phyloP scores from a whole-genome alignment of 2,888 invertebrate genomes.

The Drosophila subsilvestris region DNA sequence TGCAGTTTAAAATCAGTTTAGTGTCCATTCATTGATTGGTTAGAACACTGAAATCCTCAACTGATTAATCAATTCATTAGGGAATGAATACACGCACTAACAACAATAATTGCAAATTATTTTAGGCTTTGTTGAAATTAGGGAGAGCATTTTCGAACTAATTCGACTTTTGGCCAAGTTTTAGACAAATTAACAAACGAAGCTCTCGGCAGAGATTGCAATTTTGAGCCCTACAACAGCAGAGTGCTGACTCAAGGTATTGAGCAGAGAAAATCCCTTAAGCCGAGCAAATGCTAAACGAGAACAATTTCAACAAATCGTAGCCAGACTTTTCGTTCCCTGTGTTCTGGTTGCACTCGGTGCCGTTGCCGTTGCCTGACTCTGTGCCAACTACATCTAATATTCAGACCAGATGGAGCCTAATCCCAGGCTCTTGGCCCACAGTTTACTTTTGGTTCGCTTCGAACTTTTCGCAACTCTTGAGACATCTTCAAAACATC shows the following conservation, averaged over 20 bases:
- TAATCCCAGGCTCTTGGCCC: constrained; percentile 17
- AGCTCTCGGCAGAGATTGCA: constrained; percentile 9
- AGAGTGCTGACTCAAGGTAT: constrained; percentile 16
- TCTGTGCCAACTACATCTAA: constrained; percentile 20
- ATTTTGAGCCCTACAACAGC: constrained; percentile 25
- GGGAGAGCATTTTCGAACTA: not conserved
- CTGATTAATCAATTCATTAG: not conserved
- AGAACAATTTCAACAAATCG: constrained; percentile 45
- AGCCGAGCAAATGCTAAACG: constrained; percentile 35
- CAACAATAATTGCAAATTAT: not conserved
- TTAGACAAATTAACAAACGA: constrained; percentile 28
- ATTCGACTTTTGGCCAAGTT: constrained; percentile 18
- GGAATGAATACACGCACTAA: not conserved
- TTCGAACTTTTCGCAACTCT: constrained; percentile 24
- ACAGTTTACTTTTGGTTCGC: constrained; percentile 21
- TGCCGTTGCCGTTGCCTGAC: not conserved
- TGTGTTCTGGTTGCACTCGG: constrained; percentile 22
- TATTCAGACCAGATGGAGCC: constrained; percentile 36
- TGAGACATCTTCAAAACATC: not conserved
- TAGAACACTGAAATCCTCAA: not conserved
- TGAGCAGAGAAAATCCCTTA: constrained; percentile 24
- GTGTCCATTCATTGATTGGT: not conserved
- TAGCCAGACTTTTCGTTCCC: constrained; percentile 6
- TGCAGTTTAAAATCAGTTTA: not conserved
- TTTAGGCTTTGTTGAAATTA: not conserved